Evolutionary conservation across 2,113 vertebrate species (phyloP).

Genomic region (Ailuropoda melanoleuca): DNA sequence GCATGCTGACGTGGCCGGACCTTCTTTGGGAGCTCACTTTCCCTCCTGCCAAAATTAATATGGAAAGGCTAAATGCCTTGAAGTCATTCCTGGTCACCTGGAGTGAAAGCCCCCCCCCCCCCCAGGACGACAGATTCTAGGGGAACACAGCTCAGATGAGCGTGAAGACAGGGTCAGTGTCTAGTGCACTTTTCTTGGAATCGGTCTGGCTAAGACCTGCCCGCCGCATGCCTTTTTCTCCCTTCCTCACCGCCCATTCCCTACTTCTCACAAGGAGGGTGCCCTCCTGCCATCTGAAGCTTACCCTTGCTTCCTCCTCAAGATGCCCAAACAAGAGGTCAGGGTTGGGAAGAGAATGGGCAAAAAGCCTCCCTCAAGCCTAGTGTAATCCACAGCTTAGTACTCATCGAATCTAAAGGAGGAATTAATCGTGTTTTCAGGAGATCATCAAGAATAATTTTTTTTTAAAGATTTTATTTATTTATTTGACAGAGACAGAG

Average conservation of each 20-base stretch:
- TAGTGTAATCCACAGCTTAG: accelerated
- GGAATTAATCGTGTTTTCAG: background rate
- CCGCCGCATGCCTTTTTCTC: background rate
- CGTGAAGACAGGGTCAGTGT: accelerated
- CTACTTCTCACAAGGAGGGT: background rate
- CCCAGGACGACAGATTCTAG: too few species aligned
- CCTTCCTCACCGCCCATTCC: accelerated
- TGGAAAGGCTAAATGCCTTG: background rate
- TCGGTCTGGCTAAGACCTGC: accelerated
- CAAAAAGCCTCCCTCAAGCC: background rate
- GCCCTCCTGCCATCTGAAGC: accelerated
- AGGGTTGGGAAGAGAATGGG: accelerated
- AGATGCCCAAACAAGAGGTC: accelerated
- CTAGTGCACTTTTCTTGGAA: accelerated
- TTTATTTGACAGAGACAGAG: too few species aligned
- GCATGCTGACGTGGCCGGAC: accelerated
- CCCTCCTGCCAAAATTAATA: background rate
- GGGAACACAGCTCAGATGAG: accelerated
- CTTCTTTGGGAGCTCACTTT: background rate
- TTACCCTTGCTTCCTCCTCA: background rate
- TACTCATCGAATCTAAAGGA: background rate
- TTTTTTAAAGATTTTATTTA: too few species aligned
- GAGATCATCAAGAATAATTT: too few species aligned
- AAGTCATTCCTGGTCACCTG: too few species aligned
- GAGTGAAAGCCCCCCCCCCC: background rate